Evolutionary conservation across 2,113 vertebrate genomes (phyloP).

Genomic region (Xenopus laevis): DNA sequence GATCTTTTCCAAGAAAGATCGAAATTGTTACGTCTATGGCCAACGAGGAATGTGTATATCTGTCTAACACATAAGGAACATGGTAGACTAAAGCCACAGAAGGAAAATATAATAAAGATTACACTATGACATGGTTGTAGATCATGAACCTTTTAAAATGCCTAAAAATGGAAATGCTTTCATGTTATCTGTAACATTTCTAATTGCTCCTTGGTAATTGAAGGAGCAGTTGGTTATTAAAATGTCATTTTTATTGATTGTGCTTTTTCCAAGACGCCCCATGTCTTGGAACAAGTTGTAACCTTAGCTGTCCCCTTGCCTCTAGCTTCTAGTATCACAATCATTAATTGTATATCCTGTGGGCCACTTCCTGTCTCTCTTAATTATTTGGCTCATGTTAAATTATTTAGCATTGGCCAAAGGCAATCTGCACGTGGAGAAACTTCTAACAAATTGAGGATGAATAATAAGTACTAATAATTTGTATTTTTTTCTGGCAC

Average conservation of each 20-base stretch:
- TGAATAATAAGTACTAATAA: not conserved
- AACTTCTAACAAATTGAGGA: constrained; percentile 8
- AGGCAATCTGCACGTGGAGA: not conserved
- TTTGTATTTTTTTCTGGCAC: not conserved
- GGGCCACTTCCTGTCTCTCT: constrained; percentile 10
- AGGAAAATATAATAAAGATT: too few relatives aligned
- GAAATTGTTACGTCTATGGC: too few relatives aligned
- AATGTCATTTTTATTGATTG: not conserved
- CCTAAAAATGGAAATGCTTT: too few relatives aligned
- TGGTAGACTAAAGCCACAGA: too few relatives aligned
- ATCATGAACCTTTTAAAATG: too few relatives aligned
- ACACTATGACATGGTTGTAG: too few relatives aligned
- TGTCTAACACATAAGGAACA: too few relatives aligned
- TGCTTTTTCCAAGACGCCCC: not conserved
- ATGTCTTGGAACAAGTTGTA: constrained; percentile 8
- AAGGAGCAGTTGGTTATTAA: not conserved
- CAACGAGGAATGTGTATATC: too few relatives aligned
- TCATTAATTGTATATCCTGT: not conserved
- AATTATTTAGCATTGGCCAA: not conserved
- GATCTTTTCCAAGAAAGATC: too few relatives aligned
- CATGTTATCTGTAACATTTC: too few relatives aligned
- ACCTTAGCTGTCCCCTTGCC: not conserved
- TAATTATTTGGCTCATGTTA: constrained; percentile 22
- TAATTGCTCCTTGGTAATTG: not conserved
- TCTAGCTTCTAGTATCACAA: constrained; percentile 1